Base-by-base conservation (phyloP, 1,140 invertebrate species). In the Drosophila ironensis region DNA sequence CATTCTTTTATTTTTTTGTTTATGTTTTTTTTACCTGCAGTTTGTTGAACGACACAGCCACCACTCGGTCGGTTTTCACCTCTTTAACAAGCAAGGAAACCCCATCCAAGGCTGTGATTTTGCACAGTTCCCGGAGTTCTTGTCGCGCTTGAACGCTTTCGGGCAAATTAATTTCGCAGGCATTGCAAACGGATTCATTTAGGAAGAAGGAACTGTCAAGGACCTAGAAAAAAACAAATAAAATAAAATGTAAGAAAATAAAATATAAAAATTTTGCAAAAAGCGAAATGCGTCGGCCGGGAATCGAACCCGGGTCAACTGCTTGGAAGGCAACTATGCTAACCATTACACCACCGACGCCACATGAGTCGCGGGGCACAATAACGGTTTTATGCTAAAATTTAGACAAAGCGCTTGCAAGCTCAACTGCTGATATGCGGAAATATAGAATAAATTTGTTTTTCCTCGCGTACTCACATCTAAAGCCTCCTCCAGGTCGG, bases 241-340 rank as follows among this genome's bases (percentile, higher is more conserved):
- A 30, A 30, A 19, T 11, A 24, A 17, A 28, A 17, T 12, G 9
- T 30, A 19, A 30, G 35, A 45, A 53, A 30, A 27, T 28, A 46
- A 19, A 11, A 11, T 0, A 7, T n/a, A n/a, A n/a, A n/a, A n/a
- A n/a, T n/a, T n/a, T n/a, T n/a, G 16, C 48, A 77, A 72, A 72
- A 60, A 19, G 12, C 7, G 27, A 57, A 0, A 91, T 93, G 92
- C 88, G 88, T 89, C 86, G 88, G 93, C 93, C 93, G 94, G 93
- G 94, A 95, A 93, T 95, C 94, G 94, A 95, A 95, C 94, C 92
- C 94, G 94, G 94, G 93, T 94, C 94, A 93, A 94, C 92, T 94
- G 94, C 94, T 95, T 94, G 93, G 93, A 95, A 95, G 94, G 94
- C 94, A 95, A 94, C 93, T 94, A 95, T 95, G 94, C 94, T 95